Evolutionary conservation across 2,888 invertebrate genomes (phyloP), one percentile per base, ranked within the genome.

Genomic region (Liposcelis brunnea): DNA sequence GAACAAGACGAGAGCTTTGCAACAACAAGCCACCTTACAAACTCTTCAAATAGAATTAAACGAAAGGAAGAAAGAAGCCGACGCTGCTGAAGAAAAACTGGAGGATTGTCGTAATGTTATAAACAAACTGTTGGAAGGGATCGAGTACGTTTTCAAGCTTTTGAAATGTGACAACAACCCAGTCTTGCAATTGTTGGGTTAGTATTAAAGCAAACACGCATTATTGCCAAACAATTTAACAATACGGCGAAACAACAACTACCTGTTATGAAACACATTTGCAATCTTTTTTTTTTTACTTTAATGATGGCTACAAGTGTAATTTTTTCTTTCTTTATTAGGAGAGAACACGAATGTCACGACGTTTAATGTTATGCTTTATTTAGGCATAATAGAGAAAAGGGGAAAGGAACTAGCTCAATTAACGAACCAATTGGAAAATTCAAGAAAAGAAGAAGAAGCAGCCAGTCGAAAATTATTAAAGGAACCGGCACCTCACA

Each of bases 311-410:
- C n/a, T n/a, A n/a, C n/a, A n/a, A 8, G 26, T 8, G 5, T 26
- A 26, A 26, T 43, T 35, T 10, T 42, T n/a, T 43, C 57, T 58
- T 49, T 57, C 59, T 56, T 51, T 60, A 47, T 57, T 60, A 59
- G 69, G 83, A 37, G 71, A 77, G 16, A 75, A 80, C 46, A 71
- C 78, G n/a, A 72, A 72, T 15, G 75, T 87, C 34, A 79, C 76
- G 46, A 69, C 71, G 44, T 73, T 76, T 54, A 91, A 89, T 64
- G 82, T 82, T 1, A 72, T 82, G 48, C 71, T 87, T 11, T 86
- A 83, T 59, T 70, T 90, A 55, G 81, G 82, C 52, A 76, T 86
- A 35, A 72, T 91, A 51, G 87, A 89, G 57, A 76, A 79, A 57
- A 74, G 77, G 47, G 75, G 80, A 12, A 69, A 70, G 31, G 77